Evolutionary conservation across 2,888 invertebrate genomes (phyloP), one percentile per base, ranked within the genome.

Genomic region (Mimachlamys varia): DNA sequence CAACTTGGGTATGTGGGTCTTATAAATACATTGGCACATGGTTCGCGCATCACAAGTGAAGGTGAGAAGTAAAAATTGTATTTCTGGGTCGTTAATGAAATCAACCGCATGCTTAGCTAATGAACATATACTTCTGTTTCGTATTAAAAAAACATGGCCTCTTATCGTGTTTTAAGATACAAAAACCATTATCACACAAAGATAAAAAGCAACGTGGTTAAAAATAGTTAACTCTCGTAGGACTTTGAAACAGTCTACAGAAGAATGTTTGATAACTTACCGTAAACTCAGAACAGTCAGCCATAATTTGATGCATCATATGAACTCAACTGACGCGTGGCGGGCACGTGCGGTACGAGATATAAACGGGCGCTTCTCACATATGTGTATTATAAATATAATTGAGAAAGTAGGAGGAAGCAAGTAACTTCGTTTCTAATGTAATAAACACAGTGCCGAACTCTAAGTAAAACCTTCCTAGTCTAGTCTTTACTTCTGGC

Each of bases 361-460:
- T 76, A 76, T 76, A 76, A 76, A 33, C 76, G 76, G 62, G 33
- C 76, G 4, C 76, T 17, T 27, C 27, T 76, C 76, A 76, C 76
- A 76, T 76, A 76, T 76, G 76, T 33, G 76, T 76, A 76, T 76
- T 76, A 76, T 76, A 76, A 76, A 76, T 76, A 76, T 76, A 76
- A 76, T 76, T 76, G 76, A 76, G 76, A 33, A 76, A 33, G 76
- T 76, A 76, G 76, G 33, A n/a, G n/a, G 58, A 58, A 22, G 22
- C 19, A 19, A 19, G 19, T 22, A 58, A 5, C 76, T 27, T 1
- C 5, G 76, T 12, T 33, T 15, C 33, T 76, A 33, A 33, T 76
- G 33, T 76, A 76, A 76, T 76, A 76, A 76, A 76, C 76, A 76
- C 33, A 76, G 22, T 33, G 4, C 27, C 22, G 33, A 76, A 33